Conservation (phyloP, 2,888 invertebrate genomes). For the Phasia obesa region DNA sequence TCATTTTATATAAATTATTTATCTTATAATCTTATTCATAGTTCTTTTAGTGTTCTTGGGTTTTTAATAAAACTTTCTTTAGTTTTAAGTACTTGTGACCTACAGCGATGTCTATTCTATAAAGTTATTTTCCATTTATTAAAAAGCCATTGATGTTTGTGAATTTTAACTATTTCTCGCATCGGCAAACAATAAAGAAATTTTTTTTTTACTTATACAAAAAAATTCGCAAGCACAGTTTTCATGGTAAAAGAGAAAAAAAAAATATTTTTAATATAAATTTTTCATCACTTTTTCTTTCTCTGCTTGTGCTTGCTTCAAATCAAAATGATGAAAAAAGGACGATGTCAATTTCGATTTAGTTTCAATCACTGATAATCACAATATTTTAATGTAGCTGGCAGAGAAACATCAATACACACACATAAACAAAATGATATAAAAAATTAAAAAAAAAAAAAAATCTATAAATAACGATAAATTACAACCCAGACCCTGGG, state of each 20-base stretch:
- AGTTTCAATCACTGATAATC: constrained; percentile 56
- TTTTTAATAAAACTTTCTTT: not conserved
- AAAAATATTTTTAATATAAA: constrained; percentile 10
- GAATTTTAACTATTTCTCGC: constrained; percentile 26
- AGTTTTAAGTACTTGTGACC: not conserved
- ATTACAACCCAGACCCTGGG: constrained; percentile 45
- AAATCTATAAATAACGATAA: constrained; percentile 45
- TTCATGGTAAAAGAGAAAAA: constrained; percentile 5
- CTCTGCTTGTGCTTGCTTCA: not conserved
- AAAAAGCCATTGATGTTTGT: constrained; percentile 1
- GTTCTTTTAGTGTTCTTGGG: too few species aligned
- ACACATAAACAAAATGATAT: constrained; percentile 30
- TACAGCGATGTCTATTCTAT: not conserved
- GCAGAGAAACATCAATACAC: constrained; percentile 29
- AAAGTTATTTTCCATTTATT: not conserved
- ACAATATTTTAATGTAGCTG: constrained; percentile 54
- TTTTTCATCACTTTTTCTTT: constrained; percentile 12
- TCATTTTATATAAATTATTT: too few species aligned
- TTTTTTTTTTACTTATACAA: constrained; percentile 12
- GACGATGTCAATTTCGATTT: constrained; percentile 48
- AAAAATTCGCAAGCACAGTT: constrained; percentile 4
- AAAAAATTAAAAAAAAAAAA: constrained; percentile 13
- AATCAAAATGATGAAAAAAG: not conserved
- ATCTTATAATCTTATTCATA: too few species aligned
- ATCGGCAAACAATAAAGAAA: constrained; percentile 11